phyloP scores from a whole-genome alignment of 2,797 vertebrate genomes.

The Podargus strigoides region DNA sequence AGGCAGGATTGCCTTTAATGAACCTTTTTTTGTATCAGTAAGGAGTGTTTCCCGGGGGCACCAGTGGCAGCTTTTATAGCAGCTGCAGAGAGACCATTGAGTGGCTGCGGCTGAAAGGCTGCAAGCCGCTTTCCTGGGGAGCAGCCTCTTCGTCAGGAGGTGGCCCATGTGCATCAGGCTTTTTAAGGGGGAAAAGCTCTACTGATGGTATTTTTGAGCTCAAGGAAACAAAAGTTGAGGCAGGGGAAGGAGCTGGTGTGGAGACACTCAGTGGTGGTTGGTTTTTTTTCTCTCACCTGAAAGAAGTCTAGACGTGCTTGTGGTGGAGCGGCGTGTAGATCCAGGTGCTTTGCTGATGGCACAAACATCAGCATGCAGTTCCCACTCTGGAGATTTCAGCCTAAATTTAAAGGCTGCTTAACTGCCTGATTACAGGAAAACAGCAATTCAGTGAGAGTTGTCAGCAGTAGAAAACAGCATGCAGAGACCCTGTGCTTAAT shows the following conservation, averaged over 20 bases:
- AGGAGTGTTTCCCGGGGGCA: not conserved
- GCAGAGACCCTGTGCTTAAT: not conserved
- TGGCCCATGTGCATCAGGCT: not conserved
- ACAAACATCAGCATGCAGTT: not conserved
- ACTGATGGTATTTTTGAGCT: fast-evolving
- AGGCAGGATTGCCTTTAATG: not conserved
- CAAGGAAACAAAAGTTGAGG: not conserved
- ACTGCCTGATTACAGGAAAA: not conserved
- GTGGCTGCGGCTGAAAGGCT: not conserved
- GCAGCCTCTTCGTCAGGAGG: not conserved
- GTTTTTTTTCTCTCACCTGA: not conserved
- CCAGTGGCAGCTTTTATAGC: fast-evolving
- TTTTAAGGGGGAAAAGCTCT: fast-evolving
- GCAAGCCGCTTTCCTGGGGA: fast-evolving
- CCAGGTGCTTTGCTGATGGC: not conserved
- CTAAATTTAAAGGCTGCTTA: not conserved
- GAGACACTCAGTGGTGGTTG: not conserved
- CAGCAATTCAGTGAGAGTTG: not conserved
- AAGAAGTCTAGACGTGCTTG: not conserved
- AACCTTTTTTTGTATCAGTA: fast-evolving
- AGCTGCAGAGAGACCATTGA: not conserved
- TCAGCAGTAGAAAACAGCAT: not conserved
- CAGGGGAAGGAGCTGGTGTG: not conserved
- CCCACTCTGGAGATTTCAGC: not conserved
- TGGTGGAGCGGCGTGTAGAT: fast-evolving